These are phyloP conservation scores for Eurystomus gularis DNA, from an alignment of 2,113 vertebrate genomes.

Conservation along the genomic window DNA sequence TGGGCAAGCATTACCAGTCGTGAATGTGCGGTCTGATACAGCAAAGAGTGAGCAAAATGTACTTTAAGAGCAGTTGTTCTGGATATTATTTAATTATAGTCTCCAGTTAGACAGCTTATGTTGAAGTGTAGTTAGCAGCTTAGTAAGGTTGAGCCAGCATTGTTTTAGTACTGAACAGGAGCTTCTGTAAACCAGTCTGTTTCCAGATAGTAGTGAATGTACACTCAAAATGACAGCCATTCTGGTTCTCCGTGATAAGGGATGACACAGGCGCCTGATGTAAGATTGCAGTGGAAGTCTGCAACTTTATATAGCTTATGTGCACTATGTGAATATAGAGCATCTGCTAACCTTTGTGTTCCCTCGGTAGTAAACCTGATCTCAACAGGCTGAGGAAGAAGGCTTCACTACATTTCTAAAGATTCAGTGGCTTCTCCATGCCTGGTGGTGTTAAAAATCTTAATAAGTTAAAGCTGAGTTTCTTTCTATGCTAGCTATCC, in stretches of 20 bases:
- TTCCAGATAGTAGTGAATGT: not conserved
- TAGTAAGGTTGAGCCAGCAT: not conserved
- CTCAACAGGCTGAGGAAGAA: not conserved
- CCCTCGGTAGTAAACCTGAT: not conserved
- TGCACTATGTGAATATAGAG: not conserved
- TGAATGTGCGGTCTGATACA: not conserved
- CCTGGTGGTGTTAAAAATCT: not conserved
- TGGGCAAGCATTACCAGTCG: not conserved
- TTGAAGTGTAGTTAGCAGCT: slow-evolving; percentile 28
- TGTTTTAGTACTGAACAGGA: not conserved
- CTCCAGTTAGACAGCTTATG: not conserved
- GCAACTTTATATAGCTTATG: not conserved
- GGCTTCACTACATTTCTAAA: not conserved
- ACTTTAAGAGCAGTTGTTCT: not conserved
- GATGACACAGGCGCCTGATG: not conserved
- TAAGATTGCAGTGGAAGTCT: not conserved
- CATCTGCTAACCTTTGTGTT: not conserved
- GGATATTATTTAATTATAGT: not conserved
- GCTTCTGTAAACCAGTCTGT: not conserved
- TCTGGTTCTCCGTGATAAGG: not conserved
- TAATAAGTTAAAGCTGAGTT: not conserved
- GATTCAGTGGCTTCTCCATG: not conserved
- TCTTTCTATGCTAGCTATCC: not conserved
- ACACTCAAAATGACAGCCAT: not conserved
- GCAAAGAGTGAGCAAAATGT: not conserved